These are phyloP conservation scores for Trichomalopsis sarcophagae DNA, from an alignment of 1,140 invertebrate species.

Conservation along the genomic window DNA sequence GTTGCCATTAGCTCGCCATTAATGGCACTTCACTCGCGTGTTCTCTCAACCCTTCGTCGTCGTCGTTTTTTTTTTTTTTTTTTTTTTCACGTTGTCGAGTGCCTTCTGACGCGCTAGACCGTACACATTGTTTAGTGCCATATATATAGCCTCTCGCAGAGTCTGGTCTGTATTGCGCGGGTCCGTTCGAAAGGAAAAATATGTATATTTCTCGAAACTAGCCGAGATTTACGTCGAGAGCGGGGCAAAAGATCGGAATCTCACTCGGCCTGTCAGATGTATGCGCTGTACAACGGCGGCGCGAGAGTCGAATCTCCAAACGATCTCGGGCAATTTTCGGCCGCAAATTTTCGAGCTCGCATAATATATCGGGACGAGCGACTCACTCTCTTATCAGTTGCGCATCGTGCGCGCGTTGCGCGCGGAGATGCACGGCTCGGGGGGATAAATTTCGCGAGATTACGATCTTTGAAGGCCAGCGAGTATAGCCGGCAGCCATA, in stretches of 20 bases:
- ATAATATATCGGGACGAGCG: constrained; percentile 3
- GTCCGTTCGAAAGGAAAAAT: too few species aligned
- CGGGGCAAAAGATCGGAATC: constrained; percentile 10
- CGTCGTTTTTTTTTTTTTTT: neutral
- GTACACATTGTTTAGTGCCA: neutral
- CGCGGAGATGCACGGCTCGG: neutral
- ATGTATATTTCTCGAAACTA: constrained; percentile 27
- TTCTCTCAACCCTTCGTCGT: constrained; percentile 52
- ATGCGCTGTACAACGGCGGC: neutral
- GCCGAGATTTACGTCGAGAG: neutral
- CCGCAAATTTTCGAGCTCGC: neutral
- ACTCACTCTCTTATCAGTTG: constrained; percentile 13
- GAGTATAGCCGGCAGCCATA: neutral
- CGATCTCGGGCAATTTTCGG: neutral
- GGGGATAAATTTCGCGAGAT: constrained; percentile 52
- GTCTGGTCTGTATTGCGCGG: too few species aligned
- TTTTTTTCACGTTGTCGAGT: constrained; percentile 41
- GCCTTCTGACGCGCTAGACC: constrained; percentile 21
- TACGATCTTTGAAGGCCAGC: constrained; percentile 42
- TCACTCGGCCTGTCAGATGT: neutral
- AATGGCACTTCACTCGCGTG: constrained; percentile 63
- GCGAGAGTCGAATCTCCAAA: neutral
- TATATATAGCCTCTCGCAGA: neutral
- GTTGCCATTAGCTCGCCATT: constrained; percentile 64
- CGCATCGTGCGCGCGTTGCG: neutral